These are phyloP conservation scores for Channa maculata DNA, from an alignment of 2,113 vertebrate species.

Conservation along the genomic window DNA sequence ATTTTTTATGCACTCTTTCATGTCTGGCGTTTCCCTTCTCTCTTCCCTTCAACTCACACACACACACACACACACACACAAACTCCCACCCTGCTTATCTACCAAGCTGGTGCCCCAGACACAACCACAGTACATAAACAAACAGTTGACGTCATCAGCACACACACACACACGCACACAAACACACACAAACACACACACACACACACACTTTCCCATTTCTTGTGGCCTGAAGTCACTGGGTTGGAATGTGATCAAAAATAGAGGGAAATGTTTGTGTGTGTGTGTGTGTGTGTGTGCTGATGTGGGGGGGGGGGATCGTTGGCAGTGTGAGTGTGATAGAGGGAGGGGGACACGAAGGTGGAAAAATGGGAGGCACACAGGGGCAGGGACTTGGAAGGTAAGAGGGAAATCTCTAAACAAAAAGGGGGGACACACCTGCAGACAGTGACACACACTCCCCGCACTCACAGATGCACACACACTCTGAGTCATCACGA, in stretches of 20 bases:
- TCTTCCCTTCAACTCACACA: slow-evolving; percentile 4
- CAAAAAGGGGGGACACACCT: slow-evolving; percentile 40
- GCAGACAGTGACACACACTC: slow-evolving; percentile 54
- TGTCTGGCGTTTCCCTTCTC: slow-evolving; percentile 54
- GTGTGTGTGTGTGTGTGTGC: slow-evolving; percentile 8
- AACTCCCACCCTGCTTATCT: slow-evolving; percentile 66
- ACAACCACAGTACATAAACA: slow-evolving; percentile 59
- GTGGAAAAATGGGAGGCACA: not conserved
- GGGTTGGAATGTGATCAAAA: slow-evolving; percentile 68
- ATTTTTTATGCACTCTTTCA: slow-evolving; percentile 42
- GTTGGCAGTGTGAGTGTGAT: slow-evolving; percentile 7
- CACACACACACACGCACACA: slow-evolving; percentile 29
- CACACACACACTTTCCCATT: slow-evolving; percentile 8
- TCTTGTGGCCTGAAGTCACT: slow-evolving; percentile 59
- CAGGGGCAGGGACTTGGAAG: not conserved
- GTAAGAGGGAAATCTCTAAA: not conserved
- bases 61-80: not conserved
- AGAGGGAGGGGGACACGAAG: not conserved
- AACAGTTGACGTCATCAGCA: slow-evolving; percentile 65
- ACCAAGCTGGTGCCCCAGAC: slow-evolving; percentile 63
- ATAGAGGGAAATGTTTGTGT: slow-evolving; percentile 55
- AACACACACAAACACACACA: slow-evolving; percentile 16
- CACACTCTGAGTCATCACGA: slow-evolving; percentile 53
- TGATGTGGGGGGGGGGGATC: slow-evolving; percentile 11
- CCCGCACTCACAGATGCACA: slow-evolving; percentile 7